phyloP scores from a whole-genome alignment of 2,797 vertebrate species.

The Melanogrammus aeglefinus region DNA sequence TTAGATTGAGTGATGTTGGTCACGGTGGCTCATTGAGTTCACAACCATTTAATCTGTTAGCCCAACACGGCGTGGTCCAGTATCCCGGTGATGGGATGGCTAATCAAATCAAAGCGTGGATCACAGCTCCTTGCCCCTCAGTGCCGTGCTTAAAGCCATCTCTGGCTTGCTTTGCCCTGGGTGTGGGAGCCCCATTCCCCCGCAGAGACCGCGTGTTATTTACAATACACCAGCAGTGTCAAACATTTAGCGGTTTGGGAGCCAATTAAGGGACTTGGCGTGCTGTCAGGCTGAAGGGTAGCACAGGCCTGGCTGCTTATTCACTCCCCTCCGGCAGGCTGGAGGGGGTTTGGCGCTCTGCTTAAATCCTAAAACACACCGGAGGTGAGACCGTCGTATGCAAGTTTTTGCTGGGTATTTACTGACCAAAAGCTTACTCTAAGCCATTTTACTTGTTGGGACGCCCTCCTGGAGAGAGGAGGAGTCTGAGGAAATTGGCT shows the following conservation, averaged over 20 bases:
- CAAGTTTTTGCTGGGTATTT: conserved; percentile 10
- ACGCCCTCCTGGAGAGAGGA: background rate
- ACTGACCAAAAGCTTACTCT: conserved; percentile 12
- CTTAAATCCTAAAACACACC: conserved; percentile 27
- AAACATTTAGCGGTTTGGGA: conserved; percentile 30
- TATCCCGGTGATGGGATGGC: background rate
- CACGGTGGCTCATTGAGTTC: background rate
- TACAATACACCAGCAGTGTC: background rate
- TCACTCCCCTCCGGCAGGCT: conserved; percentile 47
- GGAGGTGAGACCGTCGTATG: conserved; percentile 19
- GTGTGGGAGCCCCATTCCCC: background rate
- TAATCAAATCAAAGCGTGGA: background rate
- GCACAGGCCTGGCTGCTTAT: conserved; percentile 37
- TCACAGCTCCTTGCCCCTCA: background rate
- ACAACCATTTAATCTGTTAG: background rate
- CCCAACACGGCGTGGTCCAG: background rate
- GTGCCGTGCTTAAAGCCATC: background rate
- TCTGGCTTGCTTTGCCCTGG: background rate
- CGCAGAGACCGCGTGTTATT: conserved; percentile 11
- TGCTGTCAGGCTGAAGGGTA: conserved; percentile 16
- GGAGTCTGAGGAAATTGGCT: background rate
- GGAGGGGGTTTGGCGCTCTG: conserved; percentile 41
- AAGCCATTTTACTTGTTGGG: too few species aligned
- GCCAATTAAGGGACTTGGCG: conserved; percentile 30
- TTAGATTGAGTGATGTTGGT: background rate